Evolutionary conservation across 2,888 invertebrate genomes (phyloP), one percentile per base, ranked within the genome.

Genomic region (Leptinotarsa tumamoca): DNA sequence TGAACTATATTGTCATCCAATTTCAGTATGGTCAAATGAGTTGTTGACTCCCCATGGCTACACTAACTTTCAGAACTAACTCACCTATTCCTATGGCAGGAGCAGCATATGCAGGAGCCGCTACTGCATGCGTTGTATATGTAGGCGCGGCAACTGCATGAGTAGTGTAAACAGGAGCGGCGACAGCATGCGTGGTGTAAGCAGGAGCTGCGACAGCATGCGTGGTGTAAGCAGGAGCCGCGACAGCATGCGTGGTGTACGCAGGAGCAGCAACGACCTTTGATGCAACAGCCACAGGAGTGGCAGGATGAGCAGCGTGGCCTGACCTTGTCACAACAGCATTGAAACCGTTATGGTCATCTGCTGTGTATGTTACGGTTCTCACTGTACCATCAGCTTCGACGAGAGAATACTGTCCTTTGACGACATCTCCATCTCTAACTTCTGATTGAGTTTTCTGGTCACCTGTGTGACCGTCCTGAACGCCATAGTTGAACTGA

Each of bases 401-500:
- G 33, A 91, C 89, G 75, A 91, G 87, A 79, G 91, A 90, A 86
- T 91, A 91, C 74, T 90, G 90, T 5, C 91, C 91, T 75, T 89
- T 89, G n/a, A 92, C 91, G 73, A 88, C 87, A 80, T 91, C 90
- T 0, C 91, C 91, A 73, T 91, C 91, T 69, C 91, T 87, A 21
- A 89, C 84, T 83, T 92, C 91, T 5, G 88, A 87, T 78, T 92
- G 91, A 52, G 89, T 87, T 80, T 92, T 91, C 78, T 90, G 90
- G 81, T 91, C 91, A 13, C 91, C 91, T 0, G 91, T 91, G 78
- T 90, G 90, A 73, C 89, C 89, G 75, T 92, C 91, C 4, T 91
- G 90, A 70, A 92, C 91, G 50, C 91, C 90, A 79, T 92, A 91
- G 83, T 91, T 90, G 83, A 90, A 91, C 83, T 91, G 90, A 83